Evolutionary conservation across 1,140 invertebrate species (phyloP).

Genomic region (Capitella teleta): DNA sequence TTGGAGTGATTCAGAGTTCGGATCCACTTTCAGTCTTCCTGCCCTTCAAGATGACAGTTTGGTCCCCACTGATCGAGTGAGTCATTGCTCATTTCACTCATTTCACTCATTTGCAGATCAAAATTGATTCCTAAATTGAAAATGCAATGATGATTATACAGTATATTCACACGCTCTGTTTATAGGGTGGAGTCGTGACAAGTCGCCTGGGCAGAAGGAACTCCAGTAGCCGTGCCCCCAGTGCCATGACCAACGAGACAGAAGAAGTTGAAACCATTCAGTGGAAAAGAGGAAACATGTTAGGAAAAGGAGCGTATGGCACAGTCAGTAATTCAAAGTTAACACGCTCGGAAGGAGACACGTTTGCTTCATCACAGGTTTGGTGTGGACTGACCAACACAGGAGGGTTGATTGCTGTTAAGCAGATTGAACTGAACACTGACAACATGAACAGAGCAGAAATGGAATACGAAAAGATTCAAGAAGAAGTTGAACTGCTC

Average conservation of each 20-base stretch:
- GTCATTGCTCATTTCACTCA: too few species aligned
- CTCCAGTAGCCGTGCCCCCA: slow-evolving; percentile 1
- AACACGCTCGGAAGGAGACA: too few species aligned
- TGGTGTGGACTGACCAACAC: slow-evolving; percentile 38
- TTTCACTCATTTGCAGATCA: too few species aligned
- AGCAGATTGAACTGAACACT: slow-evolving; percentile 39
- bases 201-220: slow-evolving; percentile 7
- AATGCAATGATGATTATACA: too few species aligned
- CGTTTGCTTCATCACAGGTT: slow-evolving; percentile 30
- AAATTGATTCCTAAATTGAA: too few species aligned
- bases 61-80: too few species aligned
- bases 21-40: too few species aligned
- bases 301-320: slow-evolving; percentile 40
- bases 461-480: slow-evolving; percentile 38
- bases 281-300: slow-evolving; percentile 40
- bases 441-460: slow-evolving; percentile 30
- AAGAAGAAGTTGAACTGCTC: slow-evolving; percentile 40
- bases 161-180: neutral
- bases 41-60: too few species aligned
- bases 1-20: too few species aligned
- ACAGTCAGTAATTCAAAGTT: slow-evolving; percentile 25
- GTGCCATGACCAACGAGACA: slow-evolving; percentile 5
- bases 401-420: slow-evolving; percentile 40
- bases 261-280: slow-evolving; percentile 24
- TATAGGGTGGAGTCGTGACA: slow-evolving; percentile 6